Percentiles rank a stretch among this genome's conserved stretches.
phyloP scores from a whole-genome alignment of 2,797 vertebrate species.

The Aythya fuligula region DNA sequence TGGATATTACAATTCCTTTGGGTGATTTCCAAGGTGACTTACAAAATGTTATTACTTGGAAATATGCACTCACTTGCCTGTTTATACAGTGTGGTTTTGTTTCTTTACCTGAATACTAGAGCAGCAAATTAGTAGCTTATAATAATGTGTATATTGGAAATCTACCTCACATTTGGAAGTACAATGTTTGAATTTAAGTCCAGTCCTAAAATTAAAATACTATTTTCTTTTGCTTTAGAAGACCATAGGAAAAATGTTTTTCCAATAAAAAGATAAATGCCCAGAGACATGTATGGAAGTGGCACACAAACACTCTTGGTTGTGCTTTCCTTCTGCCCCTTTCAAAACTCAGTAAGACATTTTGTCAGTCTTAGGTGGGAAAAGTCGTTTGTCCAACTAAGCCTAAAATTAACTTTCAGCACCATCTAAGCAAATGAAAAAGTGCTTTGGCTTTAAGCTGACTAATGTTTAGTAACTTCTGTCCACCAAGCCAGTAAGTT shows the following conservation, averaged over 20 bases:
- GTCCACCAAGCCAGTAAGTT: background rate
- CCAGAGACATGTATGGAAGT: background rate
- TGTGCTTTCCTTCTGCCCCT: background rate
- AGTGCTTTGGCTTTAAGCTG: background rate
- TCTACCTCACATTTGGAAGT: background rate
- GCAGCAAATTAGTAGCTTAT: background rate
- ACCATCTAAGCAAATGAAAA: background rate
- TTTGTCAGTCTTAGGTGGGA: background rate
- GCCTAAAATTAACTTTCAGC: background rate
- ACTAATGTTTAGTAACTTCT: background rate
- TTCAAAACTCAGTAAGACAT: background rate
- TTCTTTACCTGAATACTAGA: background rate
- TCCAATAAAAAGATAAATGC: background rate
- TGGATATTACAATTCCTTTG: background rate
- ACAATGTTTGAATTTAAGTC: background rate
- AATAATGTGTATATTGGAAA: background rate
- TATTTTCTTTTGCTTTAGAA: background rate
- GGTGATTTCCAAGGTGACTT: background rate
- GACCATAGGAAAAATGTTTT: background rate
- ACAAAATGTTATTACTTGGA: background rate
- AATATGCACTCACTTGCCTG: background rate
- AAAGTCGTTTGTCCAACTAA: background rate
- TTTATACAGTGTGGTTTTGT: background rate
- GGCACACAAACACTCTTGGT: background rate
- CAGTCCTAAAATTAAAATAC: conserved; percentile 7